Evolutionary conservation across 1,140 invertebrate genomes (phyloP), one percentile per base, ranked within the genome.

Genomic region (Plectus sambesii): DNA sequence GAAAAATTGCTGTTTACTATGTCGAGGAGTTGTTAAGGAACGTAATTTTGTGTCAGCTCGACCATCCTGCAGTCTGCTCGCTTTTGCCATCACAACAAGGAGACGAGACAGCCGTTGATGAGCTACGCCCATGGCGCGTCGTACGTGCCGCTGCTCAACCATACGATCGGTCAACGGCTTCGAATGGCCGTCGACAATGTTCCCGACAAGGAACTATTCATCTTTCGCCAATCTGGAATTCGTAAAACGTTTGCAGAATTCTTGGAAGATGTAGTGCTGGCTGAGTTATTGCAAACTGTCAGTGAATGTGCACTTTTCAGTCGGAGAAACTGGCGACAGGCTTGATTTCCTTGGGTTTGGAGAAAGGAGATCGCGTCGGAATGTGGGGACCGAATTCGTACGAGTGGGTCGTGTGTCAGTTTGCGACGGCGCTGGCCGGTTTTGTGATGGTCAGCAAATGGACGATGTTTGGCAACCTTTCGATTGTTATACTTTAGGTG

Each of bases 371-470:
- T 62, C 69, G 83, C 5, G 58, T 98, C 2, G 89, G 83, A 0
- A 74, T 96, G 9, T 93, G 85, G 83, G 80, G 81, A 0, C 86
- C 87, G 0, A 97, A 94, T 70, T 75, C 76, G 22, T 63, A 80
- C 4, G 80, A 85, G 61, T 97, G 88, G 87, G 74, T 83, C 3
- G 60, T 90, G 0, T 74, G 79, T 0, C 77, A 82, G 58, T 74
- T 86, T 53, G 88, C 82, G 1, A 80, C 82, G 3, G 79, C 81
- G 0, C 80, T 86, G 55, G 79, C 80, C 8, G 92, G 90, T 0
- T 69, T 89, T 0, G 77, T 89, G 49, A 69, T 82, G 48, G 88
- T 86, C 73, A 73, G 71, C 6, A 23, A 3, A 6, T 8, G 4
- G n/a, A 6, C 12, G 4, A 2, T 3, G 9, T 37, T 9, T 49